Evolutionary conservation across 2,797 vertebrate species (phyloP), one percentile per base, ranked within the genome.

Genomic region (Serranus cabrilla): DNA sequence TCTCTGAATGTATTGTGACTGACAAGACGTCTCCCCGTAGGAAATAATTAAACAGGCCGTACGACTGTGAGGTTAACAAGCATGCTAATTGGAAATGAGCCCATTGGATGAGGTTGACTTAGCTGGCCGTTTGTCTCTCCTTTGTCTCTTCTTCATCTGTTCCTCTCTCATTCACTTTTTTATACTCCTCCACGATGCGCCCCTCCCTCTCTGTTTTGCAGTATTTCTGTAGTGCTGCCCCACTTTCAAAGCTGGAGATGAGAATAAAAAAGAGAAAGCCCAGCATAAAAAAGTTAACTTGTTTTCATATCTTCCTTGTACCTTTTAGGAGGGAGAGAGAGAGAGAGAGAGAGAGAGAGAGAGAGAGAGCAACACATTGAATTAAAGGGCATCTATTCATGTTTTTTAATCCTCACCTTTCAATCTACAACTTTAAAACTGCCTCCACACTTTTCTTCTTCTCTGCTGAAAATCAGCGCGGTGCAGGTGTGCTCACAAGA

Each of bases 401-500:
- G 13, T 21, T 74, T 78, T 77, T 71, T 73, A 78, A 79, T 77
- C 20, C 2, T 13, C 25, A 20, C 55, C 37, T 78, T 73, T 76
- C 68, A 81, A 72, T 83, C 39, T 34, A 3, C 4, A 61, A 66
- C 34, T 67, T 67, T 66, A 49, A 59, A 57, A 55, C 23, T 45
- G 31, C 17, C 68, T 71, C 60, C 1, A 12, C n/a, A 42, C 40
- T 27, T 25, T 72, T 40, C 47, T 47, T 47, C 25, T 42, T 46
- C 50, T 37, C 31, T 55, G 42, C 45, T 45, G 46, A 27, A 51
- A 65, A 78, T 73, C 69, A 49, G 71, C 40, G 50, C 23, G 61
- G 49, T 81, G 78, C 80, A 89, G 85, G 83, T 86, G 85, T 65
- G 64, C 62, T 21, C 10, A 11, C 16, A 14, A 84, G 88, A 91